Evolutionary conservation across 2,888 invertebrate genomes (phyloP).

Genomic region (Rhamnusium bicolor): DNA sequence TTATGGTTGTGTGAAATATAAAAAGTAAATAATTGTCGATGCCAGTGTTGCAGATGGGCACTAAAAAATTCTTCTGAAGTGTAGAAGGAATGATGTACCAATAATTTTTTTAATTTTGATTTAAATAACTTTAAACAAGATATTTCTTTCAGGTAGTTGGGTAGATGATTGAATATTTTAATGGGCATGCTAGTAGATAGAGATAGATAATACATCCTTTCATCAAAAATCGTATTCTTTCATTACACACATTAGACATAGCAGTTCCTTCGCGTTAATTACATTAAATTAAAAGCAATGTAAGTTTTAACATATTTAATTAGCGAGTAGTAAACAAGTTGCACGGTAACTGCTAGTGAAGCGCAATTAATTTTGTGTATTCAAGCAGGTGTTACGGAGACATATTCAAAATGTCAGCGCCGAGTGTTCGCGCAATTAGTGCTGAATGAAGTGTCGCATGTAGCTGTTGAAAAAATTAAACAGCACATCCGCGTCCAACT

Average conservation of each 20-base stretch:
- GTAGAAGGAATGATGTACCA: no score
- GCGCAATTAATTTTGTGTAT: conserved; percentile 53
- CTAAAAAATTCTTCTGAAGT: no score
- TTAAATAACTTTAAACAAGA: no score
- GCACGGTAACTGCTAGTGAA: conserved; percentile 39
- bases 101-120: no score
- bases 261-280: not conserved
- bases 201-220: not conserved
- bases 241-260: not conserved
- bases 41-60: no score
- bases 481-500: conserved; percentile 39
- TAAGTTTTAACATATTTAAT: conserved; percentile 14
- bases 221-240: not conserved
- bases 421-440: conserved; percentile 57
- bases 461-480: conserved; percentile 50
- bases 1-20: no score
- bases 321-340: conserved; percentile 3
- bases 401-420: conserved; percentile 54
- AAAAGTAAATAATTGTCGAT: no score
- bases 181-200: no score
- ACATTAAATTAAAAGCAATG: conserved; percentile 6
- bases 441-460: conserved; percentile 49
- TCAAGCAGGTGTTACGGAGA: conserved; percentile 52
- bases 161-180: no score
- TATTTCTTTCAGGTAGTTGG: no score